Base-by-base conservation (phyloP, 2,888 invertebrate genomes). In the Eumacrocentrus americanus region DNA sequence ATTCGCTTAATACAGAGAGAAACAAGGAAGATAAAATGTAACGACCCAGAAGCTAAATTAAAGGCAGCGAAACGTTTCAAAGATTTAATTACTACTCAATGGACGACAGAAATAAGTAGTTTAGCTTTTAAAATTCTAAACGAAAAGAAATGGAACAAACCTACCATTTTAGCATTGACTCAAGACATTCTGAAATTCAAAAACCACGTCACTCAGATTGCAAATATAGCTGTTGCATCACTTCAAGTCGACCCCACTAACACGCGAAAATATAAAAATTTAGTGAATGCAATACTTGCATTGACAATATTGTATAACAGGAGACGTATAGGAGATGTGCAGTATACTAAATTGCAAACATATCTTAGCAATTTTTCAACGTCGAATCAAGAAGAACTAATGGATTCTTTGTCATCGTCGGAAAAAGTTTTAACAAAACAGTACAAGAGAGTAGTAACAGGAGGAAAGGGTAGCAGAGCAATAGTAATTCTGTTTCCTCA, bases 41-140 rank as follows among this genome's bases (percentile, higher is more conserved):
- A 14, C n/a, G 46, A 46, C 22, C 46, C 55, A 20, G 35, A 47
- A 1, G 14, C 5, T 6, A 55, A 47, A 35, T 9, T 46, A 14
- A 20, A 35, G 1, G 46, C 11, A 47, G 46, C 12, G 4, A 35
- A 46, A 47, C n/a, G 9, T 18, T 55, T 47, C n/a, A 46, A 20
- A 37, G 12, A 20, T 5, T 35, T 55, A 4, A 22, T 55, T 35
- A n/a, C 34, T 4, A 35, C 35, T 11, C 37, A 55, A 12, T 55
- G 46, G 46, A 55, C 47, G 3, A 46, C 55, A 20, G 55, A 55
- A 37, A 44, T 55, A 2, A 55, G 55, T n/a, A 55, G 55, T 35
- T 20, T 55, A 9, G 55, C 46, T 9, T 35, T 55, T 3, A 47
- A 46, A 47, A 46, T 46, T 55, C 46, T 55, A 9, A 35, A 44